Percentiles rank a stretch among this genome's conserved stretches.
These are phyloP conservation scores for Nesometra sesokonis DNA, from an alignment of 35 echinoderm and acorn worm species.

Conservation along the genomic window DNA sequence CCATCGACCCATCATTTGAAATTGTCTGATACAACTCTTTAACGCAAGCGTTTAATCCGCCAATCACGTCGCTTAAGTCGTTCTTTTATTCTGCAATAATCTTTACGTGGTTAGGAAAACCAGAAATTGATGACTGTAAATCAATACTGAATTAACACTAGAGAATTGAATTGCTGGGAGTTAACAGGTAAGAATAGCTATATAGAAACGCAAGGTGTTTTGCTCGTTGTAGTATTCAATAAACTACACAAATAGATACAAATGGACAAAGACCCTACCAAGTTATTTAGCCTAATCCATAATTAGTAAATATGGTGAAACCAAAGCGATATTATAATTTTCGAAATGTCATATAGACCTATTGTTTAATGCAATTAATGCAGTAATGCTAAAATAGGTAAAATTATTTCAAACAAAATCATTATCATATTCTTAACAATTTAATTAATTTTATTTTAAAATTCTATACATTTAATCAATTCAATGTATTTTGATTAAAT, in stretches of 20 bases:
- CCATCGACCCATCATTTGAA: not conserved
- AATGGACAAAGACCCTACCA: not conserved
- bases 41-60: not conserved
- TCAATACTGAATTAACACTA: not conserved
- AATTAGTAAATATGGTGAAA: no score
- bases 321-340: no score
- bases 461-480: no score
- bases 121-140: not conserved
- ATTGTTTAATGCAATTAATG: no score
- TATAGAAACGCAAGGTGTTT: not conserved
- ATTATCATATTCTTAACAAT: no score
- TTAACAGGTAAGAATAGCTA: not conserved
- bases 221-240: not conserved
- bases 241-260: not conserved
- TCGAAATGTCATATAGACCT: no score
- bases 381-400: no score
- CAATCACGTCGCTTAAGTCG: not conserved
- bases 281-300: no score
- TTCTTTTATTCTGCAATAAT: not conserved
- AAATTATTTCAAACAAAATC: no score
- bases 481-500: no score
- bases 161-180: not conserved
- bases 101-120: not conserved
- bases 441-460: no score
- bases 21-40: not conserved